Base-by-base conservation (phyloP, 2,113 vertebrate genomes). In the Gopherus flavomarginatus region DNA sequence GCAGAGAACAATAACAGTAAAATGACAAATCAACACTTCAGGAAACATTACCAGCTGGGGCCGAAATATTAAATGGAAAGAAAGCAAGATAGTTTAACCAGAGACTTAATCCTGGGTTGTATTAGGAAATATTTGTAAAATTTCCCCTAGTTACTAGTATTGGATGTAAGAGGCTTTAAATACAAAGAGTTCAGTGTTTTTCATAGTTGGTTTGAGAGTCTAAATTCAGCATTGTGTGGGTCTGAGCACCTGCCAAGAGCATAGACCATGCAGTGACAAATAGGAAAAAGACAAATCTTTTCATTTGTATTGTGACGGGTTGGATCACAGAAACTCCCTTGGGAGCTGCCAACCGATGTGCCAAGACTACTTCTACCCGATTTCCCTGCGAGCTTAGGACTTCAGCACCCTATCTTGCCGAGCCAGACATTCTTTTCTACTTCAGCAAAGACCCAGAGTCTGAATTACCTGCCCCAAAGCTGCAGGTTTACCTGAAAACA, bases 21-120 rank as follows among this genome's bases (percentile, higher is more conserved):
- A 92, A 85, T 80, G 89, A 19, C 52, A 93, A 89, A 83, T 95
- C 96, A 97, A 95, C 78, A 80, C 95, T 89, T 95, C 95, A 91
- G 42, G 65, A 90, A 96, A 94, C 88, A 9, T 72, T 31, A 92
- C 87, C 92, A 96, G 85, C 75, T 52, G 29, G 56, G 19, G 91
- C 89, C 78, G 26, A 85, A 42, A 90, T 96, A 93, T 92, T 96
- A 87, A 93, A 93, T n/a, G 53, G 0, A 50, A 84, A 62, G 44
- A 83, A 87, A 57, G 50, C 44, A 47, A 47, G 3, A 7, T 89
- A 86, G 69, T 94, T 87, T 59, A 94, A 81, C 47, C 72, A 90
- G n/a, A n/a, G 35, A 69, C 4, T 38, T 16, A 21, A n/a, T 69
- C 35, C 17, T 69, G 65, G 5, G 9, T 38, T 72, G 65, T 72